Evolutionary conservation across 2,113 vertebrate species (phyloP).

Genomic region (Myotis brandtii): DNA sequence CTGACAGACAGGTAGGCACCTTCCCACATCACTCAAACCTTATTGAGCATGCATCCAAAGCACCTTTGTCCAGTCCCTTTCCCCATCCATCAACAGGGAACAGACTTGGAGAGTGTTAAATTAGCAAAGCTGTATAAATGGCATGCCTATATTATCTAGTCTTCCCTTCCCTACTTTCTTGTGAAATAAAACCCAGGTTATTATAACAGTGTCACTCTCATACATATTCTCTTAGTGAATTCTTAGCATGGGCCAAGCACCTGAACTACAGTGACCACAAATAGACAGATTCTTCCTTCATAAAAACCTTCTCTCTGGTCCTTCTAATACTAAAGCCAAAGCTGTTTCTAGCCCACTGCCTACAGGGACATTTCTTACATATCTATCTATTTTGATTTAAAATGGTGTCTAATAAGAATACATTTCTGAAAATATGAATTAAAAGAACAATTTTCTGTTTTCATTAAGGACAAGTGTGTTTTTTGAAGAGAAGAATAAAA

Average conservation of each 20-base stretch:
- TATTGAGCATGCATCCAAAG: too few relatives aligned
- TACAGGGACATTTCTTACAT: neutral
- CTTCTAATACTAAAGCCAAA: neutral
- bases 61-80: too few relatives aligned
- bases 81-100: too few relatives aligned
- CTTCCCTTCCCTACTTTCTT: too few relatives aligned
- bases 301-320: neutral
- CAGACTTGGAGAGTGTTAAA: too few relatives aligned
- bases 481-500: neutral
- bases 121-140: too few relatives aligned
- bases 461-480: neutral
- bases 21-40: too few relatives aligned
- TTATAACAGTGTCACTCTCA: neutral
- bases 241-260: neutral
- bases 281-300: neutral
- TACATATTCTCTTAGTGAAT: neutral
- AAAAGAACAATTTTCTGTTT: constrained; percentile 47
- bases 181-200: too few relatives aligned
- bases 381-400: neutral
- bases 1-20: too few relatives aligned
- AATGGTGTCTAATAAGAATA: neutral
- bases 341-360: neutral
- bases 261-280: neutral
- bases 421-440: constrained; percentile 31
- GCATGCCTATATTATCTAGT: too few relatives aligned